Percentiles rank a stretch among this genome's conserved stretches.
Conservation (phyloP, 2,888 invertebrate genomes). For the Lacanobia oleracea region DNA sequence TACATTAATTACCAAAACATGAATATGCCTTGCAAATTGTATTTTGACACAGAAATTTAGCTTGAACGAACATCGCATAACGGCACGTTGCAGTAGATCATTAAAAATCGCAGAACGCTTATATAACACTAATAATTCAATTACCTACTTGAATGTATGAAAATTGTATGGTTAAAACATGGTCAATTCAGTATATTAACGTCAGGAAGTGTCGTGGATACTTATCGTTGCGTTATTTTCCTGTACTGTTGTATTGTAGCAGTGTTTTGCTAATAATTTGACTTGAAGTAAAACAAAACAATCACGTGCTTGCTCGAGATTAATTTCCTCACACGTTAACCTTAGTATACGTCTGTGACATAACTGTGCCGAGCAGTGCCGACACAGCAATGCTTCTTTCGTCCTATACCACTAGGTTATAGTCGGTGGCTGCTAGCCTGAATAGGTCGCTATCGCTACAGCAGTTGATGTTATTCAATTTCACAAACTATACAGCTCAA, state of each 20-base stretch:
- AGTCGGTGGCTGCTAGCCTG: not conserved
- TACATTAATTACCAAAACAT: not conserved
- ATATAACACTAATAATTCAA: constrained; percentile 16
- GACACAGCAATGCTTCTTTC: not conserved
- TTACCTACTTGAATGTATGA: constrained; percentile 16
- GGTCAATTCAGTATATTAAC: constrained; percentile 7
- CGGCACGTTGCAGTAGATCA: constrained; percentile 9
- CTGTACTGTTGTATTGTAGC: constrained; percentile 18
- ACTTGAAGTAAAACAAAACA: constrained; percentile 15
- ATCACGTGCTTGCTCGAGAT: not conserved
- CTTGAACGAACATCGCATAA: constrained; percentile 34
- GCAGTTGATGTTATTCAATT: constrained; percentile 25
- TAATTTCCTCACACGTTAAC: not conserved
- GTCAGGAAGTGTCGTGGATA: constrained; percentile 13
- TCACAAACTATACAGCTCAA: not conserved
- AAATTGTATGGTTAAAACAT: constrained; percentile 6
- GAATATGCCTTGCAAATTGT: not conserved
- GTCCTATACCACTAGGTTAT: not conserved
- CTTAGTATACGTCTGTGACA: not conserved
- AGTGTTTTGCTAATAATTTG: constrained; percentile 4
- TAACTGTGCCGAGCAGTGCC: not conserved
- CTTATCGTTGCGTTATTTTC: constrained; percentile 29
- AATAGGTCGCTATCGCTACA: constrained; percentile 20
- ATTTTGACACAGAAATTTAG: not conserved
- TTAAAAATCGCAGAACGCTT: constrained; percentile 33